A percentile compares a stretch with the other conserved stretches of the same genome.
phyloP scores from a whole-genome alignment of 2,113 vertebrate genomes.

The Verasper variegatus region DNA sequence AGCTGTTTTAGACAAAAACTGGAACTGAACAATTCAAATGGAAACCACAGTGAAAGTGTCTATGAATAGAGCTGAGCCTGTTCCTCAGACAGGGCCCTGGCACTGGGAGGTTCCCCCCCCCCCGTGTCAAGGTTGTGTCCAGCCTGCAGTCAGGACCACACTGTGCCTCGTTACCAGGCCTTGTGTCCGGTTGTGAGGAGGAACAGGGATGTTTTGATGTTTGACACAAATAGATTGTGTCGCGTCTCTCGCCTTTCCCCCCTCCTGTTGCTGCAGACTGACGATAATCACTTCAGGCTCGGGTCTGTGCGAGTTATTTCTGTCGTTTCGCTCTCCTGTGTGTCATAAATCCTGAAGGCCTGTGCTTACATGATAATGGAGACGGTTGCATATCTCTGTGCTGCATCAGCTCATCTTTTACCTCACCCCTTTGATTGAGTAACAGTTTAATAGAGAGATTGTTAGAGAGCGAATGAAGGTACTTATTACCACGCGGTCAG shows the following conservation, averaged over 20 bases:
- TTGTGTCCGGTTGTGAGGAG: conserved; percentile 40
- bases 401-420: background rate
- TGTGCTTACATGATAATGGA: background rate
- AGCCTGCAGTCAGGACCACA: background rate
- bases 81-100: background rate
- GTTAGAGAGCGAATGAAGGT: background rate
- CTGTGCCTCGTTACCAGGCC: conserved; percentile 39
- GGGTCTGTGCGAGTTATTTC: background rate
- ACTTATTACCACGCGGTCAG: background rate
- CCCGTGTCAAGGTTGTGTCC: conserved; percentile 6
- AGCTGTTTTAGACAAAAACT: background rate
- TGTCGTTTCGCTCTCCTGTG: background rate
- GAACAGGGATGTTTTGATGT: conserved; percentile 57
- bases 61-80: conserved; percentile 33
- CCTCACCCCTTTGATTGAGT: no score
- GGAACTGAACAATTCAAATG: conserved; percentile 10
- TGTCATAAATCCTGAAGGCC: background rate
- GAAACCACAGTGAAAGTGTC: conserved; percentile 19
- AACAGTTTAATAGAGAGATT: conserved; percentile 8
- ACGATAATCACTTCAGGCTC: background rate
- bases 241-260: background rate
- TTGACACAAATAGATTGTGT: conserved; percentile 47
- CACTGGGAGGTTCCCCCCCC: conserved; percentile 6
- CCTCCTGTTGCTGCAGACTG: background rate
- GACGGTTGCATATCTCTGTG: background rate